A percentile compares a stretch with the other conserved stretches of the same genome.
Conservation (phyloP, 2,797 vertebrate species). For the Melanotaenia pygmaea region DNA sequence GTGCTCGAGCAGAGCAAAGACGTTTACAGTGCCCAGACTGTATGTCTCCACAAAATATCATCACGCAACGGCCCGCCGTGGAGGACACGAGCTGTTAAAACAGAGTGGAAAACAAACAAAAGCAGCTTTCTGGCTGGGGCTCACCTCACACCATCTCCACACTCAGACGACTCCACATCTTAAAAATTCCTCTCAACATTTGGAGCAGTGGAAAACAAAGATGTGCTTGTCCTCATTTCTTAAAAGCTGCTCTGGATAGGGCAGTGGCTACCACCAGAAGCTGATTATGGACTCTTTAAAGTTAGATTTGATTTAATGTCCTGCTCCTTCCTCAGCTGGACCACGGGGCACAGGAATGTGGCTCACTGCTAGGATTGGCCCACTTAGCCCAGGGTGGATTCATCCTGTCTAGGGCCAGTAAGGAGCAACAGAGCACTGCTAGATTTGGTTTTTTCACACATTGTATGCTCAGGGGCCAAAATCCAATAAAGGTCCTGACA, state of each 20-base stretch:
- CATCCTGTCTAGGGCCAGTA: conserved; percentile 52
- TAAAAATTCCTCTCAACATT: conserved; percentile 27
- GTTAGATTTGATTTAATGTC: conserved; percentile 82
- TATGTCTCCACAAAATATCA: conserved; percentile 60
- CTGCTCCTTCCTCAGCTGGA: conserved; percentile 70
- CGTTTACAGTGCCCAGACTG: conserved; percentile 72
- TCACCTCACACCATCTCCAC: conserved; percentile 70
- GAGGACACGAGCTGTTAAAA: conserved; percentile 61
- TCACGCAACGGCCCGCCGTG: conserved; percentile 48
- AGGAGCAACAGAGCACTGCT: conserved; percentile 56
- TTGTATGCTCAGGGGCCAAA: conserved; percentile 60
- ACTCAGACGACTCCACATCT: conserved; percentile 59
- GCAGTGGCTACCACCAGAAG: conserved; percentile 74
- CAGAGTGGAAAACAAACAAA: conserved; percentile 63
- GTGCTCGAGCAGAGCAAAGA: conserved; percentile 54
- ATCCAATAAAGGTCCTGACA: conserved; percentile 83
- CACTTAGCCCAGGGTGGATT: conserved; percentile 64
- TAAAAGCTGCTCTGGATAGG: conserved; percentile 66
- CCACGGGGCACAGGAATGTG: conserved; percentile 77
- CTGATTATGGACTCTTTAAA: conserved; percentile 81
- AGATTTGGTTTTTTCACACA: conserved; percentile 53
- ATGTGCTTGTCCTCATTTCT: conserved; percentile 74
- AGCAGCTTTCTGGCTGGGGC: conserved; percentile 46
- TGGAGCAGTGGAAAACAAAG: conserved; percentile 72
- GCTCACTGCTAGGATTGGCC: conserved; percentile 63